phyloP scores from a whole-genome alignment of 1,140 invertebrate genomes.

The Drosophila melanogaster region Release_6_plus_ISO1_MT NT_033779.5:17334501-17335000 shows the following conservation, averaged over 20 bases:
- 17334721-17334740: constrained; percentile 59
- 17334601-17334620: background rate
- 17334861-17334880: constrained; percentile 34
- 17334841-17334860: constrained; percentile 23
- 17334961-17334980: constrained; percentile 20
- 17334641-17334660: too few species aligned
- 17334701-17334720: constrained; percentile 48
- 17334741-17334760: constrained; percentile 72
- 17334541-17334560: too few species aligned
- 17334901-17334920: constrained; percentile 42
- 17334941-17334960: constrained; percentile 75
- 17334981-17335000: constrained; percentile 14
- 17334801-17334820: constrained; percentile 31
- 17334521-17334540: constrained; percentile 13
- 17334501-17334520: constrained; percentile 79
- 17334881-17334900: constrained; percentile 43
- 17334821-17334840: constrained; percentile 49
- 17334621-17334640: too few species aligned
- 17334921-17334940: constrained; percentile 29
- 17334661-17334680: background rate
- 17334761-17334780: constrained; percentile 77
- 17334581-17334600: background rate
- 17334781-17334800: constrained; percentile 59
- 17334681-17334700: constrained; percentile 1
- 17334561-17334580: background rate